phyloP scores from a whole-genome alignment of 2,888 invertebrate genomes.

The Conchocele bisecta region DNA sequence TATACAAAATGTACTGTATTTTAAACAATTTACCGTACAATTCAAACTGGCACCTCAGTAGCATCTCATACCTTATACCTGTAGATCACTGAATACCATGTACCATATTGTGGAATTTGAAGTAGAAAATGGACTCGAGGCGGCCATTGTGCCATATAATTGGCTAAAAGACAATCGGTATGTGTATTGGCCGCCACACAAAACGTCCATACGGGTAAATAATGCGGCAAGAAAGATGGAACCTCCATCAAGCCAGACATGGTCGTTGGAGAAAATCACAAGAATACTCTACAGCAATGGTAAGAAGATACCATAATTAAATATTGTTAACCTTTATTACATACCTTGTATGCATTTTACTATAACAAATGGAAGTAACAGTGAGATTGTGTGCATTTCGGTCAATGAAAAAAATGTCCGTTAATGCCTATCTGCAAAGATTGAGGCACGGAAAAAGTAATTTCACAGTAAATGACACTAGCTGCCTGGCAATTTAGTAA shows the following conservation, averaged over 20 bases:
- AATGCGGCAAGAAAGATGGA: not conserved
- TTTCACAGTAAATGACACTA: no score
- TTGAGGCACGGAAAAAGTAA: no score
- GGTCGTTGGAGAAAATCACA: not conserved
- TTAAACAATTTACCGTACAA: not conserved
- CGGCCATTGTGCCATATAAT: not conserved
- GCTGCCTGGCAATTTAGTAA: no score
- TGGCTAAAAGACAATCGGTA: not conserved
- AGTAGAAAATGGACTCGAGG: not conserved
- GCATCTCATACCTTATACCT: no score
- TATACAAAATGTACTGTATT: not conserved
- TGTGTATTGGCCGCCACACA: constrained; percentile 11
- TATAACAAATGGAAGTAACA: no score
- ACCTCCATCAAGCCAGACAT: not conserved
- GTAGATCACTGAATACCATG: not conserved
- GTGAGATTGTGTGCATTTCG: no score
- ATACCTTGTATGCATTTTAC: no score
- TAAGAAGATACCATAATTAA: no score
- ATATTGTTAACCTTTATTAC: no score
- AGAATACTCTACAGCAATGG: not conserved
- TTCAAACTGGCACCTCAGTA: no score
- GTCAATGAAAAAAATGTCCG: no score
- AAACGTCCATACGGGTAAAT: not conserved
- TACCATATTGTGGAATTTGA: constrained; percentile 4
- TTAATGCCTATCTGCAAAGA: no score